Conservation (phyloP, 2,797 vertebrate genomes). For the Vireo griseus region DNA sequence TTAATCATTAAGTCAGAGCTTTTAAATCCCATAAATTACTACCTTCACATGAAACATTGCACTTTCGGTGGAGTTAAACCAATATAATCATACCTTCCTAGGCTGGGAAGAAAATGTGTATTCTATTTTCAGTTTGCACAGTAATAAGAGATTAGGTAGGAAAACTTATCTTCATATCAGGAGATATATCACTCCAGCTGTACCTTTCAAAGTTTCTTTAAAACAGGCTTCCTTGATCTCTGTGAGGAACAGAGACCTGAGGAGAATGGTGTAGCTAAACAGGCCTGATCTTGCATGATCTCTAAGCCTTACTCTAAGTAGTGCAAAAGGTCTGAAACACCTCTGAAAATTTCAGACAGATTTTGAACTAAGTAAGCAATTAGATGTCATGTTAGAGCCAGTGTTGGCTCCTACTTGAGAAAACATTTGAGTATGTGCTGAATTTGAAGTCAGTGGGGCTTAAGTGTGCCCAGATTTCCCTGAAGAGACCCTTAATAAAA, state of each 20-base stretch:
- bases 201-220: neutral
- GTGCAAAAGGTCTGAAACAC: neutral
- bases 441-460: neutral
- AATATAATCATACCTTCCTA: neutral
- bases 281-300: neutral
- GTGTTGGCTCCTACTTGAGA: neutral
- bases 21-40: neutral
- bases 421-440: neutral
- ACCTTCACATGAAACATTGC: neutral
- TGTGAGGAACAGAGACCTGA: neutral
- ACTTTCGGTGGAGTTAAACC: neutral
- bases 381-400: neutral
- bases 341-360: neutral
- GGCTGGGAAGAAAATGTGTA: neutral
- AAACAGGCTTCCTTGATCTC: neutral
- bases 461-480: neutral
- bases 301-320: neutral
- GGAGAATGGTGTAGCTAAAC: neutral
- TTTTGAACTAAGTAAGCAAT: neutral
- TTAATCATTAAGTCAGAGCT: neutral
- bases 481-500: neutral
- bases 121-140: constrained; percentile 4
- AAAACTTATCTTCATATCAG: neutral
- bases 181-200: neutral
- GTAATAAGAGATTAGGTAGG: neutral